Base-by-base conservation (phyloP, 2,888 invertebrate species). In the Dysmachus trigonus region DNA sequence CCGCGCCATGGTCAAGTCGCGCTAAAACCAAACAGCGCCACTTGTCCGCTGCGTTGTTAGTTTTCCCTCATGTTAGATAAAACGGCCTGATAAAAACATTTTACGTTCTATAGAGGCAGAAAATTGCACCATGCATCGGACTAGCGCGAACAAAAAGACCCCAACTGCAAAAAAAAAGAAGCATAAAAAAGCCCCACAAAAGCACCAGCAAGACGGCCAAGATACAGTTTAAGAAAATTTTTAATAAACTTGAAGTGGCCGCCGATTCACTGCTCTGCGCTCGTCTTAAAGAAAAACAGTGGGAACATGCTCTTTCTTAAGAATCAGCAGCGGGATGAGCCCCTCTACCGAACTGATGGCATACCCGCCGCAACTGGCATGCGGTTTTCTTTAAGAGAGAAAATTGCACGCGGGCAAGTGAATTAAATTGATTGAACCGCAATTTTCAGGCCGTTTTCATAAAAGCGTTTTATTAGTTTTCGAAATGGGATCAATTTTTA, bases 41-140 rank as follows among this genome's bases (percentile, higher is more conserved):
- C 74, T 85, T 85, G 71, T 38, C 73, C 31, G 84, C 33, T 74
- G 71, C 18, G 38, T 30, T 83, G 83, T 83, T 85, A 85, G 84
- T 73, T 85, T 85, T 85, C 35, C 62, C 47, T 51, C 47, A 51
- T 85, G 84, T 85, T 41, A 74, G 84, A 85, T 85, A 85, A 85
- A 85, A 85, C 47, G n/a, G 74, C 13, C 33, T 31, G 84, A 85
- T 85, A 85, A 85, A 85, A 85, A 74, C 74, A 33, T 74, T 74
- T 84, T 74, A 51, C 84, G 51, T 74, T 74, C 74, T 74, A 74
- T 47, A 85, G 73, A 85, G 18, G 33, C 51, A 73, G 31, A 74
- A 85, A 74, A 85, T 51, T 51, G 73, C 51, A 73, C 84, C 73
- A 47, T 47, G 73, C 81, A 18, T 35, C 30, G 27, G 79, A 15